Percentiles rank a stretch among this genome's conserved stretches.
Evolutionary conservation across 1,140 invertebrate species (phyloP).

Genomic region (Zaprionus camerounensis): DNA sequence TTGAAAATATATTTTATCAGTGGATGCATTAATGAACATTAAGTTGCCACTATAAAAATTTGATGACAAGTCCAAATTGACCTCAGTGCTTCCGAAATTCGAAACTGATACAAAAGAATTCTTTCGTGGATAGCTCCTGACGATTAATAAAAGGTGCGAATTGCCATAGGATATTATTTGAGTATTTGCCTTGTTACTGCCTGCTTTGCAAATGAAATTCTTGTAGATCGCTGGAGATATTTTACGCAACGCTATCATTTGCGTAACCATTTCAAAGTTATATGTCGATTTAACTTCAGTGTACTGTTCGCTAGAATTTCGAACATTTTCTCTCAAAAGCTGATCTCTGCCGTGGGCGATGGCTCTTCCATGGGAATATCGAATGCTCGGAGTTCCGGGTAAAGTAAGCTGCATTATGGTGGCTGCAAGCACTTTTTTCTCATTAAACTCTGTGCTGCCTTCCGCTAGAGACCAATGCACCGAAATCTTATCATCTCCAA

Average conservation of each 20-base stretch:
- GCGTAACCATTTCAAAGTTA: constrained; percentile 85
- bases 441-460: constrained; percentile 84
- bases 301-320: constrained; percentile 84
- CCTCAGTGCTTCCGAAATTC: constrained; percentile 87
- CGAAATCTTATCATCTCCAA: constrained; percentile 86
- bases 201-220: constrained; percentile 88
- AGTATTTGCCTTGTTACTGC: constrained; percentile 87
- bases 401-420: constrained; percentile 89
- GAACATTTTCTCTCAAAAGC: constrained; percentile 85
- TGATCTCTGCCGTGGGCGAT: constrained; percentile 85
- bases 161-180: constrained; percentile 86
- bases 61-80: constrained; percentile 89
- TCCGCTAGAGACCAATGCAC: constrained; percentile 91
- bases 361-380: constrained; percentile 93
- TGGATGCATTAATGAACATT: constrained; percentile 85
- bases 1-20: constrained; percentile 88
- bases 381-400: constrained; percentile 91
- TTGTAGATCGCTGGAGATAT: constrained; percentile 89
- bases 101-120: constrained; percentile 90
- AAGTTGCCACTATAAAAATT: constrained; percentile 91
- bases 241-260: constrained; percentile 86
- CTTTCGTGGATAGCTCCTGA: constrained; percentile 90
- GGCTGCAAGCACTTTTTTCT: constrained; percentile 86
- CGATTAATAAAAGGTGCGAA: constrained; percentile 88
- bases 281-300: constrained; percentile 87